Percentiles rank a stretch among this genome's conserved stretches.
Conservation (phyloP, 1,140 invertebrate genomes). For the Daktulosphaira vitifoliae region DNA sequence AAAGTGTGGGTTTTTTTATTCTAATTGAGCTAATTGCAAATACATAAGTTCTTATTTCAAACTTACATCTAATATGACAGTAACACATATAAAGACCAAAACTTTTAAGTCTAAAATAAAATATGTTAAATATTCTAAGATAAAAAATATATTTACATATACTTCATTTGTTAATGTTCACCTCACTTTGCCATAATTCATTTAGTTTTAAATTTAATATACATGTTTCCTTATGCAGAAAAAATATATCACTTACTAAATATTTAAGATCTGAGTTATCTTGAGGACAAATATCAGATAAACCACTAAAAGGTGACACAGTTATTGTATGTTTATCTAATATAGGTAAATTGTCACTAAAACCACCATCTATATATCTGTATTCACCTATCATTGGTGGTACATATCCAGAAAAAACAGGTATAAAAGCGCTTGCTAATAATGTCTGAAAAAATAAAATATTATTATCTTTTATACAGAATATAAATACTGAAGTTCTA, state of each 20-base stretch:
- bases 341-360: constrained; percentile 90
- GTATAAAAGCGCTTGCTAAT: constrained; percentile 89
- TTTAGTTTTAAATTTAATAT: background rate
- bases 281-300: constrained; percentile 94
- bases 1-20: too few species aligned
- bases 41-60: too few species aligned
- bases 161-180: too few species aligned
- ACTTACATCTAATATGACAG: too few species aligned
- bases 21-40: too few species aligned
- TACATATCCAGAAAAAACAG: constrained; percentile 87
- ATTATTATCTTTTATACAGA: too few species aligned
- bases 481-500: too few species aligned
- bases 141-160: too few species aligned
- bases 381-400: constrained; percentile 84
- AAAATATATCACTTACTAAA: constrained; percentile 52
- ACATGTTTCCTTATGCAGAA: background rate
- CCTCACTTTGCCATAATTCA: too few species aligned
- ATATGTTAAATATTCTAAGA: too few species aligned
- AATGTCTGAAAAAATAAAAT: constrained; percentile 56
- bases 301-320: constrained; percentile 94
- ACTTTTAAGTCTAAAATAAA: too few species aligned
- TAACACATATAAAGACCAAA: too few species aligned
- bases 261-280: constrained; percentile 80
- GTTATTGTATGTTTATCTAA: constrained; percentile 93
- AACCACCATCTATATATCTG: constrained; percentile 92